Conservation (phyloP, 2,797 vertebrate species). For the Phoeniculus purpureus region DNA sequence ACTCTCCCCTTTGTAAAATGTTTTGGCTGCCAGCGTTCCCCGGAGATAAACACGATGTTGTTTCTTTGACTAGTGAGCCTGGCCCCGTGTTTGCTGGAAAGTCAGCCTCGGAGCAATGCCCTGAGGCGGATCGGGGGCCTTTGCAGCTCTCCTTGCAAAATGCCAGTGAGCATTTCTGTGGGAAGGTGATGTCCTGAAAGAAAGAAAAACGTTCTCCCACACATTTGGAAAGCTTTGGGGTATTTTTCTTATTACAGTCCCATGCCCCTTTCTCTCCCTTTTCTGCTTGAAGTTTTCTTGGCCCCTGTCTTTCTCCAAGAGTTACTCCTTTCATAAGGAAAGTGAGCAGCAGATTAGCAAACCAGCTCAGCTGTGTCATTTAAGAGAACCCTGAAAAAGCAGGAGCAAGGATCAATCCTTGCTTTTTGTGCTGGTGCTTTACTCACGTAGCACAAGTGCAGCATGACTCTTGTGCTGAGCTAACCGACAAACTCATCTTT, state of each 20-base stretch:
- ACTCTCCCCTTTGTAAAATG: neutral
- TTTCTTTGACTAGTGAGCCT: neutral
- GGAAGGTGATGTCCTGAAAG: neutral
- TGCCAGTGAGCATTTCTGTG: neutral
- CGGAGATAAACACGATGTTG: neutral
- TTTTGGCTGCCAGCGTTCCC: neutral
- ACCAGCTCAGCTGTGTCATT: neutral
- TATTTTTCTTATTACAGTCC: neutral
- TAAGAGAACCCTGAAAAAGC: neutral
- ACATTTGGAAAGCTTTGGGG: neutral
- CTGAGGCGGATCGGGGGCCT: neutral
- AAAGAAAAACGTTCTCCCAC: neutral
- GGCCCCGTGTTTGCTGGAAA: constrained; percentile 15
- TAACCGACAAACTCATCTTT: neutral
- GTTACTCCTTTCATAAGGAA: neutral
- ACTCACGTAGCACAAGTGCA: neutral
- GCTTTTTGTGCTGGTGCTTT: neutral
- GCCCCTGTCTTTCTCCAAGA: neutral
- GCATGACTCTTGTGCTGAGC: neutral
- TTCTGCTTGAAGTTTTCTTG: neutral
- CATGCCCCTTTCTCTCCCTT: neutral
- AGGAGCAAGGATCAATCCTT: neutral
- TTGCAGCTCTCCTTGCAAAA: neutral
- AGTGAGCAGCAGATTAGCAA: neutral
- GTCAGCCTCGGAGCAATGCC: neutral